A percentile compares a stretch with the other conserved stretches of the same genome.
Conservation (phyloP, 2,797 vertebrate genomes). For the Onychomys torridus region DNA sequence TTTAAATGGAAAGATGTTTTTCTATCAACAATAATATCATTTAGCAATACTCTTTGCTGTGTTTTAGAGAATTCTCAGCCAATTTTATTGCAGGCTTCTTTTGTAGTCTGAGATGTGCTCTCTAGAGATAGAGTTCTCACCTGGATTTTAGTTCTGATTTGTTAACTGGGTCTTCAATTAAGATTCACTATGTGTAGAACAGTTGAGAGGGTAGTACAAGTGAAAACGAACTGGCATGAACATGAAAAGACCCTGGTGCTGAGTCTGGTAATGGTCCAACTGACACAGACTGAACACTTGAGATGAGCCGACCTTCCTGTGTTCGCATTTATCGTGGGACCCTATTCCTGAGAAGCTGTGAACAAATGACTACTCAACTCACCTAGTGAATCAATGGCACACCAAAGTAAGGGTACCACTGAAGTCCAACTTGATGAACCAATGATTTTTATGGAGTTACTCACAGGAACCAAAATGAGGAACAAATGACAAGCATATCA, state of each 20-base stretch:
- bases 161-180: background rate
- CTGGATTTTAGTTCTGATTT: background rate
- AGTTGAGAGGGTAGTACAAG: background rate
- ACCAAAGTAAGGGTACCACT: background rate
- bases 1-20: background rate
- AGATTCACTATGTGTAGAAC: background rate
- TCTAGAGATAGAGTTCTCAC: background rate
- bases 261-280: background rate
- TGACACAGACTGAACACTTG: background rate
- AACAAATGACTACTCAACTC: background rate
- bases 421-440: too few relatives aligned
- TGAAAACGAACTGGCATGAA: background rate
- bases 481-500: background rate
- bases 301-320: background rate
- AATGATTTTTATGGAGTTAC: background rate
- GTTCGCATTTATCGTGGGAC: background rate
- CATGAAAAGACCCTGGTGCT: background rate
- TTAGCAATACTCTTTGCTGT: background rate
- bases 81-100: background rate
- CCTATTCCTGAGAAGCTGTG: background rate
- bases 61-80: background rate
- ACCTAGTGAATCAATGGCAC: background rate
- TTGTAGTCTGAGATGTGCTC: background rate
- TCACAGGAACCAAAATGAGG: background rate
- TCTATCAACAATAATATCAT: background rate